Percentiles rank a stretch among this genome's conserved stretches.
Conservation (phyloP, 1,140 invertebrate genomes). For the Eulimnadia texana region DNA sequence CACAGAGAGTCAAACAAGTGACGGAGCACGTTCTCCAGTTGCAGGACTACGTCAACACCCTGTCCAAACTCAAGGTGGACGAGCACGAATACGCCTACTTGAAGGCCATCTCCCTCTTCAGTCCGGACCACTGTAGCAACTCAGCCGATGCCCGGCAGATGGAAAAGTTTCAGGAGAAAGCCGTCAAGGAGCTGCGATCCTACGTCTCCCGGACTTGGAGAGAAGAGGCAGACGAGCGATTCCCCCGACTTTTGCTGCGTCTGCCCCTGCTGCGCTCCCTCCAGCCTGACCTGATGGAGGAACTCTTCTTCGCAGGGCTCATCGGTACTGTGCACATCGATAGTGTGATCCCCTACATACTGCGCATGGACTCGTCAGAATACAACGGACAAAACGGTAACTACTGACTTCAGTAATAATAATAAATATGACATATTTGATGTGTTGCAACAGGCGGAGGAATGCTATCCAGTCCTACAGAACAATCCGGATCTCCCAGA, state of each 20-base stretch:
- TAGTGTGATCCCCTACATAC: slow-evolving; percentile 79
- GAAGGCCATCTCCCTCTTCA: slow-evolving; percentile 72
- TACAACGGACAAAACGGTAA: slow-evolving; percentile 23
- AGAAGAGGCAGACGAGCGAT: slow-evolving; percentile 38
- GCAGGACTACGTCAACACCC: slow-evolving; percentile 62
- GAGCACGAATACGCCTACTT: slow-evolving; percentile 78
- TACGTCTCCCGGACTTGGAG: slow-evolving; percentile 36
- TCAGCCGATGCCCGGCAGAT: slow-evolving; percentile 30
- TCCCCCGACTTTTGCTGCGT: slow-evolving; percentile 52
- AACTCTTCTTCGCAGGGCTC: slow-evolving; percentile 81
- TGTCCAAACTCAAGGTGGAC: slow-evolving; percentile 59
- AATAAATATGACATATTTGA: no score
- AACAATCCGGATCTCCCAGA: neutral
- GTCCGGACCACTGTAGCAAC: slow-evolving; percentile 39
- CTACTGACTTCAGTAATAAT: no score
- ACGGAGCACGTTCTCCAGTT: slow-evolving; percentile 68
- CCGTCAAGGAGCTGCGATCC: slow-evolving; percentile 49
- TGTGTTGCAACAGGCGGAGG: neutral
- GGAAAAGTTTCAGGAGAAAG: slow-evolving; percentile 54
- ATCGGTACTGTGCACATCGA: slow-evolving; percentile 85
- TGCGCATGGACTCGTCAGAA: slow-evolving; percentile 52
- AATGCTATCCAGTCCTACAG: neutral
- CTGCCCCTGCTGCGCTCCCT: slow-evolving; percentile 62
- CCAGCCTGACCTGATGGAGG: slow-evolving; percentile 64
- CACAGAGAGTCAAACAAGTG: slow-evolving; percentile 52